Conservation (phyloP, 2,797 vertebrate species). For the Telmatherina bonti region DNA sequence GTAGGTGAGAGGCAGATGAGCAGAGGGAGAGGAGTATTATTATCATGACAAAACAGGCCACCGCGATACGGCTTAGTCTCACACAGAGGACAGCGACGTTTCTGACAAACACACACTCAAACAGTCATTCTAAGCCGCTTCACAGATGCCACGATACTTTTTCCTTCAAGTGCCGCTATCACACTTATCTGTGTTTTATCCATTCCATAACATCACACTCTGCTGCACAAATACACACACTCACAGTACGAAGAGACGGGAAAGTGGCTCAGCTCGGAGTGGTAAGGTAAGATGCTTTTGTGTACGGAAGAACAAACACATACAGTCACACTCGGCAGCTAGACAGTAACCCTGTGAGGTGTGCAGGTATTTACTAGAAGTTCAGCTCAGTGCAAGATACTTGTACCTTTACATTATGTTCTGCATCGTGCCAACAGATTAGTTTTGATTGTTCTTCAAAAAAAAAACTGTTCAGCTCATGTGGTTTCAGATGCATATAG, state of each 20-base stretch:
- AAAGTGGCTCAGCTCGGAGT: conserved; percentile 59
- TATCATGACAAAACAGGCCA: conserved; percentile 34
- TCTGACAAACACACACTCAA: conserved; percentile 64
- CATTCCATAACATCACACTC: conserved; percentile 47
- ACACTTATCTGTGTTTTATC: conserved; percentile 55
- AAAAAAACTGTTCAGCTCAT: conserved; percentile 7
- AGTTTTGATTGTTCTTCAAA: conserved; percentile 1
- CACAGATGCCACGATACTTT: conserved; percentile 55
- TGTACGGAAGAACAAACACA: conserved; percentile 44
- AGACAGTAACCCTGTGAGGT: conserved; percentile 51
- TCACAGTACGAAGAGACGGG: conserved; percentile 48
- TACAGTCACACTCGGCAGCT: conserved; percentile 39
- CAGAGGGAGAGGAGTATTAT: conserved; percentile 36
- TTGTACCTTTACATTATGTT: conserved; percentile 5
- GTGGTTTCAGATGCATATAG: conserved; percentile 3
- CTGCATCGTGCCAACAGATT: neutral
- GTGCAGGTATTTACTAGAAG: conserved; percentile 55
- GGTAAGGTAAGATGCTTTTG: conserved; percentile 34
- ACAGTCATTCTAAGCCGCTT: conserved; percentile 60
- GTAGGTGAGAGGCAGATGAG: conserved; percentile 33
- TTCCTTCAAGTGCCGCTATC: conserved; percentile 59
- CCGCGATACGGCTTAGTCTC: conserved; percentile 60
- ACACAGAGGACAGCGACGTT: conserved; percentile 73
- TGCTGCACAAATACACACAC: conserved; percentile 33
- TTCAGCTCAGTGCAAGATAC: conserved; percentile 49